These are phyloP conservation scores for Lagria hirta DNA, from an alignment of 2,888 invertebrate species.

Conservation along the genomic window DNA sequence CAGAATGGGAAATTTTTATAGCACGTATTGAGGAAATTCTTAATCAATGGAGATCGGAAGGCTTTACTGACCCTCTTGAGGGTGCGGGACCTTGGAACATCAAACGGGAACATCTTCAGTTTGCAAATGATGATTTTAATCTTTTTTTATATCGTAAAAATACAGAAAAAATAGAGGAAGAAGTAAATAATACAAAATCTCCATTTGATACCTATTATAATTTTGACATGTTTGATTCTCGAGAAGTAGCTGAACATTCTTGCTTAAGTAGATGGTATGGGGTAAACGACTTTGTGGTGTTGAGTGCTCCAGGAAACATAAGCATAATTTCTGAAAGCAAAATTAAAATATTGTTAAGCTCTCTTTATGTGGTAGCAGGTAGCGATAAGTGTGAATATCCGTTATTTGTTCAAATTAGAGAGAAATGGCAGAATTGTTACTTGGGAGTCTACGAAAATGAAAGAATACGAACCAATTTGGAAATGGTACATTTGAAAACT, in stretches of 20 bases:
- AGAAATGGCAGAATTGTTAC: slow-evolving; percentile 78
- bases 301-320: slow-evolving; percentile 64
- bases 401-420: slow-evolving; percentile 82
- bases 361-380: slow-evolving; percentile 76
- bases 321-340: slow-evolving; percentile 68
- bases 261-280: slow-evolving; percentile 77
- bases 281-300: slow-evolving; percentile 76
- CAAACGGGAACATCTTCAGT: slow-evolving; percentile 59
- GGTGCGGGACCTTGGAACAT: slow-evolving; percentile 55
- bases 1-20: slow-evolving; percentile 96
- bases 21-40: slow-evolving; percentile 87
- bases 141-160: slow-evolving; percentile 46
- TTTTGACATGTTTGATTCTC: slow-evolving; percentile 58
- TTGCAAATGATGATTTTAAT: slow-evolving; percentile 59
- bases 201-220: slow-evolving; percentile 60
- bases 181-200: slow-evolving; percentile 46
- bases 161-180: slow-evolving; percentile 30
- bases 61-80: slow-evolving; percentile 40
- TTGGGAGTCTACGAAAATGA: slow-evolving; percentile 77
- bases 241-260: slow-evolving; percentile 58
- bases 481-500: slow-evolving; percentile 83
- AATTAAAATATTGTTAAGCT: slow-evolving; percentile 78
- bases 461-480: slow-evolving; percentile 79
- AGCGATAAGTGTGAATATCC: slow-evolving; percentile 82
- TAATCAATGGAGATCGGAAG: slow-evolving; percentile 66